These are phyloP conservation scores for Apamea epomidion DNA, from an alignment of 2,888 invertebrate genomes.

Conservation along the genomic window DNA sequence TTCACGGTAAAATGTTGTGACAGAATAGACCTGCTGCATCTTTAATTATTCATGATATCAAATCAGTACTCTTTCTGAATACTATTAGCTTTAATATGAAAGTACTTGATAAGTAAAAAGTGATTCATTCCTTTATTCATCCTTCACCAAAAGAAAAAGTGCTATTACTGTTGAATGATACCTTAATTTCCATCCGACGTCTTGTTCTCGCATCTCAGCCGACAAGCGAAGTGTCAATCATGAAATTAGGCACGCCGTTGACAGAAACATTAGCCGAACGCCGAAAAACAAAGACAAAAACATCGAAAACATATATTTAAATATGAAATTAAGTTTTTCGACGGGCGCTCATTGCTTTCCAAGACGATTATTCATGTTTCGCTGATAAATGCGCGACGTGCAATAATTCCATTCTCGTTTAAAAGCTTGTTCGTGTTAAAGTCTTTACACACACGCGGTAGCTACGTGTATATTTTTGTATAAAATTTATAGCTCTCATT, in stretches of 20 bases:
- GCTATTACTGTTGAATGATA: slow-evolving; percentile 52
- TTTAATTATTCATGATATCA: not conserved
- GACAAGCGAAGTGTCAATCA: slow-evolving; percentile 68
- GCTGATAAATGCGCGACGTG: slow-evolving; percentile 87
- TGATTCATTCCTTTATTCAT: slow-evolving; percentile 26
- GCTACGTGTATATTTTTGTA: slow-evolving; percentile 76
- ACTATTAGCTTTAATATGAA: slow-evolving; percentile 28
- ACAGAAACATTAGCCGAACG: slow-evolving; percentile 68
- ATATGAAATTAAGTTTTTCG: slow-evolving; percentile 88
- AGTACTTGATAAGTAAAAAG: slow-evolving; percentile 27
- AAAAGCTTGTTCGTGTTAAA: slow-evolving; percentile 82
- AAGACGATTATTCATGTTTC: slow-evolving; percentile 86
- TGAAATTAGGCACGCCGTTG: slow-evolving; percentile 67
- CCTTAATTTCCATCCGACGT: slow-evolving; percentile 45
- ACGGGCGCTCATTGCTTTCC: slow-evolving; percentile 85
- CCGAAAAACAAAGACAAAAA: slow-evolving; percentile 70
- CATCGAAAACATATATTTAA: slow-evolving; percentile 86
- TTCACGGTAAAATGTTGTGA: not conserved
- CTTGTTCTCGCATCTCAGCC: slow-evolving; percentile 38
- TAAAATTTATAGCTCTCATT: slow-evolving; percentile 81
- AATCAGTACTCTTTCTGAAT: slow-evolving; percentile 1
- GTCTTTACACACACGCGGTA: slow-evolving; percentile 77
- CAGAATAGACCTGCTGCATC: too few species aligned
- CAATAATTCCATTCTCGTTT: slow-evolving; percentile 88
- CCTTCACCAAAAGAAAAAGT: slow-evolving; percentile 41